phyloP scores from a whole-genome alignment of 2,888 invertebrate species.

The Parapristionchus giblindavisi region DNA sequence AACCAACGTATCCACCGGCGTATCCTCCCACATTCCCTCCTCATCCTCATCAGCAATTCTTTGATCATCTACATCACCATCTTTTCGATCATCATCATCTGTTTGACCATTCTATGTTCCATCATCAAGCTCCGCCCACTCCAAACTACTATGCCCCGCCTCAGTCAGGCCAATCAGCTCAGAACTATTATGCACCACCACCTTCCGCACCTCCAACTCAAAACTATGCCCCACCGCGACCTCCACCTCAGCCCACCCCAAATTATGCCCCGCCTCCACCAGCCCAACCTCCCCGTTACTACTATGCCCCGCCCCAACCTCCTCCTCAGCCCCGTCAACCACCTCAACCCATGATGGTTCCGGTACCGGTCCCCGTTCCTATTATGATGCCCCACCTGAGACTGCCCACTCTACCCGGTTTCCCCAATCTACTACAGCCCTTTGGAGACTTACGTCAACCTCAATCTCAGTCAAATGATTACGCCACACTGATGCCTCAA shows the following conservation, averaged over 20 bases:
- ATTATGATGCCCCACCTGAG: background rate
- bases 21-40: too few species aligned
- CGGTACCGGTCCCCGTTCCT: slow-evolving; percentile 21
- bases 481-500: slow-evolving; percentile 21
- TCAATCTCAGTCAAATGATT: background rate
- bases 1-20: too few species aligned
- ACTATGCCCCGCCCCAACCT: background rate
- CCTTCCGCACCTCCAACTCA: background rate
- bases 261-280: background rate
- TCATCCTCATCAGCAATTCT: too few species aligned
- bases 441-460: slow-evolving; percentile 3
- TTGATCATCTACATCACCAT: too few species aligned
- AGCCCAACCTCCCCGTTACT: background rate
- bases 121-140: too few species aligned
- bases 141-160: background rate
- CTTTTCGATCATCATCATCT: too few species aligned
- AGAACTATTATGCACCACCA: slow-evolving; percentile 13
- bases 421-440: slow-evolving; percentile 8
- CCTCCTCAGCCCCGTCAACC: background rate
- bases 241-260: background rate
- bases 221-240: background rate
- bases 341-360: slow-evolving; percentile 24
- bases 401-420: background rate
- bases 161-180: slow-evolving; percentile 1
- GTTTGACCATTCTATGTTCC: too few species aligned